Conservation (phyloP, 2,113 vertebrate genomes). For the Echinops telfairi region DNA sequence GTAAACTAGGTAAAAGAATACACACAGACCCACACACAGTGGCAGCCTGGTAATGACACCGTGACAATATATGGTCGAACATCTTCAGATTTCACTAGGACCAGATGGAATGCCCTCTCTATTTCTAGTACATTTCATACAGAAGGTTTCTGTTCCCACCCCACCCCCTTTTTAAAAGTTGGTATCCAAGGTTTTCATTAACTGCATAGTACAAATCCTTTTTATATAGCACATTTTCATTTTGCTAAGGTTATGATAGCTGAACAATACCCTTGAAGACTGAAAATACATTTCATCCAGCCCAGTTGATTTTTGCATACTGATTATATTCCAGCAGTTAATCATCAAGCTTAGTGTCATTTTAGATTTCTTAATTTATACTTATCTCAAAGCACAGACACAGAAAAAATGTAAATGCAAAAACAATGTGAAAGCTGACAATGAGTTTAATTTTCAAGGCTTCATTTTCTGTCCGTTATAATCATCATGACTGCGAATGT, state of each 20-base stretch:
- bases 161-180: neutral
- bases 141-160: neutral
- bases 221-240: constrained; percentile 54
- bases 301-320: constrained; percentile 67
- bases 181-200: constrained; percentile 59
- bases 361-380: constrained; percentile 72
- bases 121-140: neutral
- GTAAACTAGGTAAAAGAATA: neutral
- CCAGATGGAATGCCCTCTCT: neutral
- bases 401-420: constrained; percentile 10
- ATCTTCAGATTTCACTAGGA: neutral
- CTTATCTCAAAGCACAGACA: constrained; percentile 67
- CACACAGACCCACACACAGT: too few species aligned
- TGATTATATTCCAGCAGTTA: constrained; percentile 69
- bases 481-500: constrained; percentile 12
- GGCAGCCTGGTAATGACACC: too few species aligned
- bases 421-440: constrained; percentile 50
- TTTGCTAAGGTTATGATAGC: constrained; percentile 49
- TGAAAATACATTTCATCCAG: constrained; percentile 65
- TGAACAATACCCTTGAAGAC: constrained; percentile 65
- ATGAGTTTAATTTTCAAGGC: constrained; percentile 48
- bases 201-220: constrained; percentile 49
- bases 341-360: constrained; percentile 70
- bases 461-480: neutral
- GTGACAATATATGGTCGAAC: neutral